These are phyloP conservation scores for Penelope pileata DNA, from an alignment of 2,113 vertebrate species.

Conservation along the genomic window DNA sequence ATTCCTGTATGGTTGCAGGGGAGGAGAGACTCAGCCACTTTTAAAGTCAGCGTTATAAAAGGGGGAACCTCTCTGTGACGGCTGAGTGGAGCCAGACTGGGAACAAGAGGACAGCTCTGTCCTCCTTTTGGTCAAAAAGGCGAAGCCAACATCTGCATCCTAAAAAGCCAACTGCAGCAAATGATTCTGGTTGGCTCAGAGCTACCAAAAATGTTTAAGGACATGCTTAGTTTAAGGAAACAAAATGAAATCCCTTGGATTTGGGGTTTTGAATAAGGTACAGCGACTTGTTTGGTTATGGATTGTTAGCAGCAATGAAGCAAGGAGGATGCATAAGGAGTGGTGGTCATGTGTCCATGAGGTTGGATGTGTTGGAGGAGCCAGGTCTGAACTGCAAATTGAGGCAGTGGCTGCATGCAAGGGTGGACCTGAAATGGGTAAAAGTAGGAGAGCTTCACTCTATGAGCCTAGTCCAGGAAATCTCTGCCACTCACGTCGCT, in stretches of 20 bases:
- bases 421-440: not conserved
- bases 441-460: not conserved
- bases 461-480: not conserved
- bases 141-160: not conserved
- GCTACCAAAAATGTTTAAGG: not conserved
- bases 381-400: not conserved
- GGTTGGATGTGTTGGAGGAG: not conserved
- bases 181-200: not conserved
- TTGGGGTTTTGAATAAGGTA: not conserved
- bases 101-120: not conserved
- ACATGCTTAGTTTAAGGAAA: not conserved
- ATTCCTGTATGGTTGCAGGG: not conserved
- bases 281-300: not conserved
- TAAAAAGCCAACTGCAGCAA: not conserved
- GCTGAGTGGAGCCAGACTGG: not conserved
- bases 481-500: not conserved
- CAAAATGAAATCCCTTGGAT: not conserved
- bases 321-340: not conserved
- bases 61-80: not conserved
- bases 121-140: not conserved
- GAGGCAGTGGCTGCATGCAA: not conserved
- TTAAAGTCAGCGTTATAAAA: not conserved
- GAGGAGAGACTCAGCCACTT: not conserved
- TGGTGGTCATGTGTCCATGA: rapidly evolving
- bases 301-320: not conserved